phyloP scores from a whole-genome alignment of 2,888 invertebrate genomes.

The Dryadula phaetusa region DNA sequence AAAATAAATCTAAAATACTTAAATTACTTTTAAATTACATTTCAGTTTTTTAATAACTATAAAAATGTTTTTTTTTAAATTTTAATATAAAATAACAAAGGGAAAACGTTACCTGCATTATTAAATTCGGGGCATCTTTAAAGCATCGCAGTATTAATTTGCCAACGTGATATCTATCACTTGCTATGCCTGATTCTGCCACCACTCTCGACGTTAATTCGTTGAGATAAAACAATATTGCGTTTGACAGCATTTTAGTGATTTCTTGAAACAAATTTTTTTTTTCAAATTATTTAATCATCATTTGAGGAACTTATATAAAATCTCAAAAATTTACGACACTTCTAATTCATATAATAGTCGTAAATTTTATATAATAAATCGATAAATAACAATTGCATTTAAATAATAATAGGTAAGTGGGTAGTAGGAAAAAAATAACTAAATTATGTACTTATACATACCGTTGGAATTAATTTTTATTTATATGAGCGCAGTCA shows the following conservation, averaged over 20 bases:
- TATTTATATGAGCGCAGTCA: not conserved
- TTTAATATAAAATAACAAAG: not conserved
- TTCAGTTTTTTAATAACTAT: too few relatives aligned
- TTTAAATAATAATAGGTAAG: too few relatives aligned
- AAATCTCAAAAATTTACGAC: too few relatives aligned
- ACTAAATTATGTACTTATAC: not conserved
- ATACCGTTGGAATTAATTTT: not conserved
- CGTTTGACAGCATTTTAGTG: constrained; percentile 23
- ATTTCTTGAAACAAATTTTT: not conserved
- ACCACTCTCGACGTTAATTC: constrained; percentile 54
- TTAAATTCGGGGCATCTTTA: constrained; percentile 54
- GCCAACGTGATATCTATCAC: constrained; percentile 60
- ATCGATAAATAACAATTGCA: too few relatives aligned
- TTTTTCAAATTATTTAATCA: too few relatives aligned
- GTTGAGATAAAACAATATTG: constrained; percentile 52
- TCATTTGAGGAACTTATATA: too few relatives aligned
- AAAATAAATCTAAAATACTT: too few relatives aligned
- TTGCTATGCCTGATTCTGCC: constrained; percentile 54
- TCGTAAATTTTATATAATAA: too few relatives aligned
- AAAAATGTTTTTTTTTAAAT: too few relatives aligned
- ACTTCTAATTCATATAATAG: too few relatives aligned
- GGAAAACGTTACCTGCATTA: constrained; percentile 53
- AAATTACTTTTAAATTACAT: too few relatives aligned
- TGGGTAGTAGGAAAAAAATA: too few relatives aligned
- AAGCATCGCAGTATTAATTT: constrained; percentile 58